Base-by-base conservation (phyloP, 2,113 vertebrate species). In the Tachysurus vachellii region DNA sequence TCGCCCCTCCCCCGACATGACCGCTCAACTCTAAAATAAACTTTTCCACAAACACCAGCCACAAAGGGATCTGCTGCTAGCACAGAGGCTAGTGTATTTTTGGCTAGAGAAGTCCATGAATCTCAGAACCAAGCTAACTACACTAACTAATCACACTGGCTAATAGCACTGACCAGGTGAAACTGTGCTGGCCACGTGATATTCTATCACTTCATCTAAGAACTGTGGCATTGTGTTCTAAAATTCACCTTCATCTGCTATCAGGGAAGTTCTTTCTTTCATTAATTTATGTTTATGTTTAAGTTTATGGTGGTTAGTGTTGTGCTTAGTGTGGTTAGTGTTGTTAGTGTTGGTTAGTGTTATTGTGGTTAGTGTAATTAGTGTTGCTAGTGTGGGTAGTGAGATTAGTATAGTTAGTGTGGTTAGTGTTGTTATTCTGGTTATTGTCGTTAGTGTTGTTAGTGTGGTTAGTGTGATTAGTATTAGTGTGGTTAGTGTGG, bases 51-150 rank as follows among this genome's bases (percentile, higher is more conserved):
- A 96, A 94, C 94, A 94, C 92, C 95, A 95, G 95, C 93, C 95
- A 96, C 97, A 96, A 96, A 96, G 96, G 96, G 95, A 95, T 96
- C 94, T 94, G 93, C 92, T 92, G 94, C 94, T 93, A 92, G 93
- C 90, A 90, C 91, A 93, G 94, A 93, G 94, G 90, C 90, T 92
- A 90, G 90, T 93, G 95, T 97, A 96, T 96, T 96, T 96, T 95
- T 93, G 95, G 95, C 91, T 90, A 91, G 79, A n/a, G 70, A n/a
- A 84, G 42, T 59, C 86, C 89, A 76, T 88, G 86, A 90, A 80
- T 56, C 64, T 86, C 70, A 85, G 83, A 89, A 88, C 17, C 54
- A 31, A 10, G 56, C 28, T 13, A 36, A 23, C 79, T 9, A 50
- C 47, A 50, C 47, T 50, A 50, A 50, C 47, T 50, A 50, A 5